These are phyloP conservation scores for Phoenicopterus ruber DNA, from an alignment of 2,113 vertebrate species.

Conservation along the genomic window DNA sequence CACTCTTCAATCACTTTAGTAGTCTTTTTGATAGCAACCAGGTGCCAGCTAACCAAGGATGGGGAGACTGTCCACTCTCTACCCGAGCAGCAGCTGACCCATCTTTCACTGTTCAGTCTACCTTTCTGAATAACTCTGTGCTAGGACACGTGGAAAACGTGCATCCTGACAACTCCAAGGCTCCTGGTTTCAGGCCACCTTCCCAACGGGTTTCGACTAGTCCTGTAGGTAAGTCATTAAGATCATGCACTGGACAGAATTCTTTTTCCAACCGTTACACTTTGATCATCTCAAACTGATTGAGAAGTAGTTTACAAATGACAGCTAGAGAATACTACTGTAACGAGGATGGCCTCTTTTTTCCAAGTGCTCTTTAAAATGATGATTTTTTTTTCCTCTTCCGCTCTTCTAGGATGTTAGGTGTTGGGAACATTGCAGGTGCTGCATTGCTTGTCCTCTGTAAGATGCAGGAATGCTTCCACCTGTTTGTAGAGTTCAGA, in stretches of 20 bases:
- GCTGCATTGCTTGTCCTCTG: not conserved
- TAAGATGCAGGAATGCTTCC: not conserved
- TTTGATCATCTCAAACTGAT: not conserved
- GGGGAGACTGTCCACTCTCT: constrained; percentile 91
- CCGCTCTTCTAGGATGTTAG: not conserved
- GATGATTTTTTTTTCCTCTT: not conserved
- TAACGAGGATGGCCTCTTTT: not conserved
- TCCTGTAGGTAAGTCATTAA: constrained; percentile 84
- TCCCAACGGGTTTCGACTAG: constrained; percentile 91
- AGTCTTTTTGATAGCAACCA: constrained; percentile 95
- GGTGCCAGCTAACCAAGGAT: constrained; percentile 92
- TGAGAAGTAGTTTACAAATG: not conserved
- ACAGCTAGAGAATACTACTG: not conserved
- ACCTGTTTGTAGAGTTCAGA: not conserved
- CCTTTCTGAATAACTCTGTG: constrained; percentile 85
- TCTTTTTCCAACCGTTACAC: not conserved
- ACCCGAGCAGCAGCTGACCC: constrained; percentile 88
- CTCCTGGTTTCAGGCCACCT: constrained; percentile 91
- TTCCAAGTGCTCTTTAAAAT: not conserved
- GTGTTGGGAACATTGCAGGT: not conserved
- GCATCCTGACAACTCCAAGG: constrained; percentile 92
- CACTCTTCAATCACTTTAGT: constrained; percentile 95
- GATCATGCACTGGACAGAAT: not conserved
- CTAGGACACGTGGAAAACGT: constrained; percentile 90
- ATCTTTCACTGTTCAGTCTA: constrained; percentile 85